A percentile compares a stretch with the other conserved stretches of the same genome.
phyloP scores from a whole-genome alignment of 53 echinoderm and acorn worm species.

The Antedon mediterranea region DNA sequence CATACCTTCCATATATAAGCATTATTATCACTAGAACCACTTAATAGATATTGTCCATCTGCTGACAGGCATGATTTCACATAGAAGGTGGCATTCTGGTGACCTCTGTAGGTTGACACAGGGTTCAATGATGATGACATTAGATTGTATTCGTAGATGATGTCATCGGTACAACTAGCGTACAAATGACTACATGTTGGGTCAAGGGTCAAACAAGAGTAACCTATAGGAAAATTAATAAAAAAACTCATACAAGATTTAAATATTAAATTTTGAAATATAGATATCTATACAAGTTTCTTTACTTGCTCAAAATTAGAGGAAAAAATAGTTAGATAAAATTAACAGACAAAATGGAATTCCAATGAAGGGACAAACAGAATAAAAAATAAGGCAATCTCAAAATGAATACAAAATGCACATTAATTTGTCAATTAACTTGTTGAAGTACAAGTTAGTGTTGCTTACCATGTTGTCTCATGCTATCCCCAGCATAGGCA shows the following conservation, averaged over 20 bases:
- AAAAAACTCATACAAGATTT: no score
- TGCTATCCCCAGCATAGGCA: conserved; percentile 61
- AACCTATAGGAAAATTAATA: conserved; percentile 45
- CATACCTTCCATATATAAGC: conserved; percentile 93
- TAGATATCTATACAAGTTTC: no score
- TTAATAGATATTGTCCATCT: conserved; percentile 58
- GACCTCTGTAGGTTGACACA: conserved; percentile 46
- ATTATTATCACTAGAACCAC: conserved; percentile 70
- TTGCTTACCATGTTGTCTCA: conserved; percentile 66
- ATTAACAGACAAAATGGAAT: no score
- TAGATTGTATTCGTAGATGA: conserved; percentile 63
- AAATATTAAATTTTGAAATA: no score
- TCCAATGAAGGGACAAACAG: no score
- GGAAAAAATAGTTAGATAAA: no score
- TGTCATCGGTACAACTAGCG: conserved; percentile 85
- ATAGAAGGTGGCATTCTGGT: conserved; percentile 76
- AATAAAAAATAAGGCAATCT: no score
- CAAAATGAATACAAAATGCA: not conserved
- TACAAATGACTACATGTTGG: conserved; percentile 54
- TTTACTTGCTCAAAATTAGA: no score
- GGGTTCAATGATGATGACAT: conserved; percentile 34
- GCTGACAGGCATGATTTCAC: conserved; percentile 70
- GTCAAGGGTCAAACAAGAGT: conserved; percentile 59
- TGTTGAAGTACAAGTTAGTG: not conserved
- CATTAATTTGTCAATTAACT: not conserved